Evolutionary conservation across 2,888 invertebrate species (phyloP).

Genomic region (Calameuta idolon): DNA sequence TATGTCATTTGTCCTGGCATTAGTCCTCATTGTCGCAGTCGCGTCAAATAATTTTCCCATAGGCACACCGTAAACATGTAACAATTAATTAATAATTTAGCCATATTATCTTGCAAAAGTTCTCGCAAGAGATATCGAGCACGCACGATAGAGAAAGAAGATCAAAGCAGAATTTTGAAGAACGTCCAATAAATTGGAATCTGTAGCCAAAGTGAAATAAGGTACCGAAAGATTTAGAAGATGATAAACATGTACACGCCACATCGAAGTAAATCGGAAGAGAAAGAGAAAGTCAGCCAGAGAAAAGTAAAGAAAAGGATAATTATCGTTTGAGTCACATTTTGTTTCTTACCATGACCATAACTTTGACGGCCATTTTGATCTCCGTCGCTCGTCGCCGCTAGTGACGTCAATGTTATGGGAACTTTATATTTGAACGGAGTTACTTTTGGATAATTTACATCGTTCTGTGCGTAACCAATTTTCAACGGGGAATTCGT

Average conservation of each 20-base stretch:
- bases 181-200: too few species aligned
- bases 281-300: background rate
- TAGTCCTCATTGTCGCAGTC: too few species aligned
- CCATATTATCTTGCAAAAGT: too few species aligned
- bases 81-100: too few species aligned
- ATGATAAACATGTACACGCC: too few species aligned
- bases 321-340: conserved; percentile 12
- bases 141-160: too few species aligned
- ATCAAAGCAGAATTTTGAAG: too few species aligned
- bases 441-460: conserved; percentile 56
- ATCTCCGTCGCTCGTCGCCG: conserved; percentile 52
- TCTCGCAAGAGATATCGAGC: background rate
- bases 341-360: conserved; percentile 61
- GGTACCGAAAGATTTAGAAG: too few species aligned
- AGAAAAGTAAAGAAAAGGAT: conserved; percentile 4
- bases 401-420: conserved; percentile 43
- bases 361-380: conserved; percentile 52
- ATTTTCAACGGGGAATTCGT: conserved; percentile 44
- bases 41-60: too few species aligned
- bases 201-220: too few species aligned
- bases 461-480: conserved; percentile 51
- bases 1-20: too few species aligned
- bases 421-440: conserved; percentile 59
- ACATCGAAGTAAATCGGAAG: background rate
- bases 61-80: too few species aligned